Evolutionary conservation across 2,888 invertebrate genomes (phyloP).

Genomic region (Heteromurus nitidus): DNA sequence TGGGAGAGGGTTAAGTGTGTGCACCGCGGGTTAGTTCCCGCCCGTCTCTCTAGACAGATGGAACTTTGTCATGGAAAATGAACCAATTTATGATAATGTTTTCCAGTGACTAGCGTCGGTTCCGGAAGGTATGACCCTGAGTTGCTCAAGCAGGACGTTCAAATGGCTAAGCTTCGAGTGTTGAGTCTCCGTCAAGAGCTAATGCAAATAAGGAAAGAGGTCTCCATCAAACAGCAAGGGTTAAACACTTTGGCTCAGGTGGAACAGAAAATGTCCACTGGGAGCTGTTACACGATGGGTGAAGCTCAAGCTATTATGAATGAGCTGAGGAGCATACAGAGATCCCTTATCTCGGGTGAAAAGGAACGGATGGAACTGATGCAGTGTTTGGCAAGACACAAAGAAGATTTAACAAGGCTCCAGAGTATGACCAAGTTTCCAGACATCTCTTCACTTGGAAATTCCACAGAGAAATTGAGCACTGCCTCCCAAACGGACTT

Average conservation of each 20-base stretch:
- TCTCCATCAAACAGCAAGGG: conserved; percentile 92
- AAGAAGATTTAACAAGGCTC: conserved; percentile 92
- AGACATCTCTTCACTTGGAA: conserved; percentile 81
- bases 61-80: conserved; percentile 20
- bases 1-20: not conserved
- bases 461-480: conserved; percentile 91
- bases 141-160: conserved; percentile 92
- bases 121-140: conserved; percentile 95
- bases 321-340: conserved; percentile 93
- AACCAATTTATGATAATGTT: conserved; percentile 58
- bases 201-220: conserved; percentile 92
- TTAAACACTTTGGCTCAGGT: conserved; percentile 93
- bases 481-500: conserved; percentile 97
- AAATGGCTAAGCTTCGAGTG: conserved; percentile 90
- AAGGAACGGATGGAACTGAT: conserved; percentile 95
- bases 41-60: not conserved
- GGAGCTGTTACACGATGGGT: conserved; percentile 91
- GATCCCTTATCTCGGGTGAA: conserved; percentile 91
- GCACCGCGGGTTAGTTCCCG: not conserved
- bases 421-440: conserved; percentile 85
- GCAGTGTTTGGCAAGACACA: conserved; percentile 93
- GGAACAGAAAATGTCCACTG: conserved; percentile 89
- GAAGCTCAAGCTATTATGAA: conserved; percentile 98
- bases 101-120: conserved; percentile 86
- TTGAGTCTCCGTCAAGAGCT: conserved; percentile 91